Conservation (phyloP, 2,888 invertebrate species). For the Melolontha melolontha region DNA sequence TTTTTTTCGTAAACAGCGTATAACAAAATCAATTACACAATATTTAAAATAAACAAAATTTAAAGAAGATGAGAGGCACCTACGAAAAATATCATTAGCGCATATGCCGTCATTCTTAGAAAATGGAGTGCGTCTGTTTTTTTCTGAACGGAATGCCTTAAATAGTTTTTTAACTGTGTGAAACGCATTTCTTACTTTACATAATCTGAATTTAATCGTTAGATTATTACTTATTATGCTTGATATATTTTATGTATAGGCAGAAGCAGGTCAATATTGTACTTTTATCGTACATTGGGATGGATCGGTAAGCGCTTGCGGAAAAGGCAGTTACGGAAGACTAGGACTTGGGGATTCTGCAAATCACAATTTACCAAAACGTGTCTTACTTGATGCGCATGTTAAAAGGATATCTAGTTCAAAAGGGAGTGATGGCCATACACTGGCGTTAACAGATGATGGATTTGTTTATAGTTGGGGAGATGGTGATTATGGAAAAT, state of each 20-base stretch:
- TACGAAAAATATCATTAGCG: too few relatives aligned
- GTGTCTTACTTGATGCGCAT: conserved; percentile 67
- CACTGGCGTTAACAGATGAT: conserved; percentile 68
- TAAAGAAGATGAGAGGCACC: too few relatives aligned
- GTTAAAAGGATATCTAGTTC: conserved; percentile 69
- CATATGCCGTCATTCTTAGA: too few relatives aligned
- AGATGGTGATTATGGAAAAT: conserved; percentile 71
- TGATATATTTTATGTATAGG: conserved; percentile 57
- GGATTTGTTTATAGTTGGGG: conserved; percentile 72
- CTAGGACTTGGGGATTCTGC: conserved; percentile 74
- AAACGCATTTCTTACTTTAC: too few relatives aligned
- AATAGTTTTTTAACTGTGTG: too few relatives aligned
- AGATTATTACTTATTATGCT: background rate
- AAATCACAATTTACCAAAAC: conserved; percentile 71
- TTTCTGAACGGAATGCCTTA: too few relatives aligned
- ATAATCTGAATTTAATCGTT: too few relatives aligned
- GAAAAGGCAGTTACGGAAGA: conserved; percentile 74
- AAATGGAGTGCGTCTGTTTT: too few relatives aligned
- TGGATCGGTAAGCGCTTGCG: conserved; percentile 72
- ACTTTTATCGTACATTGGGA: conserved; percentile 72
- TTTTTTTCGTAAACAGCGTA: too few relatives aligned
- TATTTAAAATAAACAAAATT: too few relatives aligned
- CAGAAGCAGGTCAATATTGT: conserved; percentile 75
- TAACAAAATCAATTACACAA: too few relatives aligned
- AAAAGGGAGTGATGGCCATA: conserved; percentile 72